Evolutionary conservation across 1,140 invertebrate species (phyloP).

Genomic region (Pseudomyrmex sp.): DNA sequence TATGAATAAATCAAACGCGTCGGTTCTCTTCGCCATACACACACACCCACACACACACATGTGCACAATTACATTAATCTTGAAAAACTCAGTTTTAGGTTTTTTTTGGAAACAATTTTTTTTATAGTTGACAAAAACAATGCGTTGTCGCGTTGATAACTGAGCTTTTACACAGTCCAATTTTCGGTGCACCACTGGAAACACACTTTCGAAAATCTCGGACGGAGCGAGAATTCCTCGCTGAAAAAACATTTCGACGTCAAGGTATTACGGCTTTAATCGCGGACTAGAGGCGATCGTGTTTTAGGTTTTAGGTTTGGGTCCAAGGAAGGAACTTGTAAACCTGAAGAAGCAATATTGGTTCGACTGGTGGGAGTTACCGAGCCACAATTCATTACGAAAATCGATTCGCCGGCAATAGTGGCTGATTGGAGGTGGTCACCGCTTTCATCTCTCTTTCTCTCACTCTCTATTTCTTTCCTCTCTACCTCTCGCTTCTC

Average conservation of each 20-base stretch:
- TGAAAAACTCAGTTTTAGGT: not conserved
- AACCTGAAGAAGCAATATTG: constrained; percentile 81
- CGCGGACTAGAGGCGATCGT: constrained; percentile 64
- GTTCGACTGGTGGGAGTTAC: constrained; percentile 70
- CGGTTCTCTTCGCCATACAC: not conserved
- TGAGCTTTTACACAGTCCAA: constrained; percentile 46
- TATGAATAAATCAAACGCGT: constrained; percentile 1
- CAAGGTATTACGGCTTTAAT: constrained; percentile 70
- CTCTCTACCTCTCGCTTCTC: constrained; percentile 22
- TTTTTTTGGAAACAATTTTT: constrained; percentile 11
- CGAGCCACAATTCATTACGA: constrained; percentile 80
- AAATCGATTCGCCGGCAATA: constrained; percentile 79
- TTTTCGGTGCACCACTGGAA: constrained; percentile 42
- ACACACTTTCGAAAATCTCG: constrained; percentile 47
- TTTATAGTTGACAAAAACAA: constrained; percentile 21
- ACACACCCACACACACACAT: too few species aligned
- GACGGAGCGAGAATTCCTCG: constrained; percentile 38
- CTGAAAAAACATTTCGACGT: constrained; percentile 33
- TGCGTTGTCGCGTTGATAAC: constrained; percentile 24
- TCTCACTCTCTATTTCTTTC: constrained; percentile 57
- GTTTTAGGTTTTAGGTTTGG: constrained; percentile 65
- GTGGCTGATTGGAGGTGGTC: constrained; percentile 79
- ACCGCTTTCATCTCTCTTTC: constrained; percentile 60
- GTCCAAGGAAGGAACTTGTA: constrained; percentile 75
- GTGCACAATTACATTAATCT: not conserved